These are phyloP conservation scores for Erpornis zantholeuca DNA, from an alignment of 2,113 vertebrate species.

Conservation along the genomic window DNA sequence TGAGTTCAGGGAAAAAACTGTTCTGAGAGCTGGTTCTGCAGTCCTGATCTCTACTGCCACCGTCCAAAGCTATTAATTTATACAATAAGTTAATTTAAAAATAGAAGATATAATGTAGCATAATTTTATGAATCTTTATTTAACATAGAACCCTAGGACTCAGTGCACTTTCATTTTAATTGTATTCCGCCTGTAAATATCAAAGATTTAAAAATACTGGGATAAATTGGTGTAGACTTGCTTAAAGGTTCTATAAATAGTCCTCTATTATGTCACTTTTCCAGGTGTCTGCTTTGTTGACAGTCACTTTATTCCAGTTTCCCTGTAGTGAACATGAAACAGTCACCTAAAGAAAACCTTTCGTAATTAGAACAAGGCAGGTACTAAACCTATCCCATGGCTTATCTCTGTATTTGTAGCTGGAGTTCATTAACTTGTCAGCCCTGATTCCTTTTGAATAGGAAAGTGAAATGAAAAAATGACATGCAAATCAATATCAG, in stretches of 20 bases:
- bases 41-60: background rate
- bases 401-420: conserved; percentile 62
- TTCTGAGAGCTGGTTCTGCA: background rate
- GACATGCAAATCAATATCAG: conserved; percentile 42
- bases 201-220: background rate
- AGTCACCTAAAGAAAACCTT: conserved; percentile 24
- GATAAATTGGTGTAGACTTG: background rate
- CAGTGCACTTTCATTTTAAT: background rate
- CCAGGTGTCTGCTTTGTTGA: background rate
- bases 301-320: background rate
- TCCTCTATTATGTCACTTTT: background rate
- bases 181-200: background rate
- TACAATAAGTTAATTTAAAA: background rate
- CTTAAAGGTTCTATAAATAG: background rate
- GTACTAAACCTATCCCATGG: conserved; percentile 18
- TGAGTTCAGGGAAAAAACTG: background rate
- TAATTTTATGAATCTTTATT: background rate
- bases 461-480: conserved; percentile 46
- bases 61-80: background rate
- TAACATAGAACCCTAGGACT: background rate
- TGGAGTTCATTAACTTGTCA: conserved; percentile 74
- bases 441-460: conserved; percentile 46
- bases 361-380: conserved; percentile 58
- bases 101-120: background rate
- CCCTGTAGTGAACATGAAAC: conserved; percentile 9